Evolutionary conservation across 2,888 invertebrate genomes (phyloP).

Genomic region (Drosophila testacea): DNA sequence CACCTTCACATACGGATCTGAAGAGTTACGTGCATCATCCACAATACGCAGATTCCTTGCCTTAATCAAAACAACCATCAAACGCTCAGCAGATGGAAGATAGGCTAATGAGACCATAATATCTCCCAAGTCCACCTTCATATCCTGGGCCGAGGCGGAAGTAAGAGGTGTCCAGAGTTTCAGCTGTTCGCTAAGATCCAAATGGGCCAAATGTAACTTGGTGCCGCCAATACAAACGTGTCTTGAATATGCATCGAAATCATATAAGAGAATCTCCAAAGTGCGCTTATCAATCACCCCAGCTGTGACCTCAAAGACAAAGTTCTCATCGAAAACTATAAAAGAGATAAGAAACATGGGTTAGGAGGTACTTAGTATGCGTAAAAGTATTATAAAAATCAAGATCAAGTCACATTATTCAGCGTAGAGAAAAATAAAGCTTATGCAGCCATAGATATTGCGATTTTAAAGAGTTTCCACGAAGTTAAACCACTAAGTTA

Average conservation of each 20-base stretch:
- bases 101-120: constrained; percentile 96
- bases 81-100: constrained; percentile 94
- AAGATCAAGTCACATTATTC: no score
- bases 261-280: constrained; percentile 88
- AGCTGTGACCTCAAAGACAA: constrained; percentile 88
- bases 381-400: neutral
- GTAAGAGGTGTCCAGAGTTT: constrained; percentile 87
- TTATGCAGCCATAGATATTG: no score
- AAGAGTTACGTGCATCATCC: constrained; percentile 95
- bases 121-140: constrained; percentile 94
- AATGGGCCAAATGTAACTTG: constrained; percentile 86
- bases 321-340: constrained; percentile 89
- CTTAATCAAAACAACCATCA: constrained; percentile 96
- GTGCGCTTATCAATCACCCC: constrained; percentile 86
- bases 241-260: constrained; percentile 88
- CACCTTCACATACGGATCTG: constrained; percentile 98
- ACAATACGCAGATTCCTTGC: constrained; percentile 96
- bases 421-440: no score
- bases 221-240: constrained; percentile 89
- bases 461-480: no score
- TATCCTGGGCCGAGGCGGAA: constrained; percentile 86
- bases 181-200: constrained; percentile 87
- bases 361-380: neutral
- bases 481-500: no score
- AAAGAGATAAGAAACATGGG: neutral